Base-by-base conservation (phyloP, 2,888 invertebrate species). In the Gibbula magus region DNA sequence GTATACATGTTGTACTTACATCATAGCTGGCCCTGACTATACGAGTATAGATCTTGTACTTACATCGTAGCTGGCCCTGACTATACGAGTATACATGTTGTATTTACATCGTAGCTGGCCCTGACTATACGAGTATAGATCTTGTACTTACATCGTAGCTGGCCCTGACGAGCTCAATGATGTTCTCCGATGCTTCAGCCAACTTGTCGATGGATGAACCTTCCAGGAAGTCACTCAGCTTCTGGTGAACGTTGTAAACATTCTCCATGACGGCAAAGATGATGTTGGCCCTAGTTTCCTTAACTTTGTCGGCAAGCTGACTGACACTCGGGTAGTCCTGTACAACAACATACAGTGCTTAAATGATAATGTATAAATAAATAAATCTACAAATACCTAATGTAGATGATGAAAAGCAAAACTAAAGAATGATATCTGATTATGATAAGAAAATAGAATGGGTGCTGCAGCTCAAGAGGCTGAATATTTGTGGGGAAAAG, bases 321-420 rank as follows among this genome's bases (percentile, higher is more conserved):
- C 98, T 97, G 83, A 99, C 97, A 83, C 98, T 98, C 0, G 99
- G 99, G 92, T 99, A 99, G 93, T 99, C 99, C 93, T 91, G 79
- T 0, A 75, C 8, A 52, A 54, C 25, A 79, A 45, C 45, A 45
- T 13, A 45, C 45, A 45, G 1, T 8, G 5, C 45, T 45, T 45
- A 10, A 5, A 4, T 45, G 10, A 10, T 45, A 10, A 45, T 10
- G n/a, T n/a, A n/a, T n/a, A n/a, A n/a, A n/a, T n/a, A n/a, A n/a
- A n/a, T n/a, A n/a, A 7, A 45, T 45, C 5, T 10, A 45, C 13
- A 5, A n/a, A 56, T 25, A 7, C 7, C 22, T 5, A 54, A 22
- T 54, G n/a, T 20, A 20, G 22, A 54, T 10, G 2, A n/a, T 4
- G 3, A 22, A 54, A 54, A 54, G 2, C 54, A 4, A 54, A 54